These are phyloP conservation scores for Laticauda colubrina DNA, from an alignment of 2,113 vertebrate genomes.

Conservation along the genomic window DNA sequence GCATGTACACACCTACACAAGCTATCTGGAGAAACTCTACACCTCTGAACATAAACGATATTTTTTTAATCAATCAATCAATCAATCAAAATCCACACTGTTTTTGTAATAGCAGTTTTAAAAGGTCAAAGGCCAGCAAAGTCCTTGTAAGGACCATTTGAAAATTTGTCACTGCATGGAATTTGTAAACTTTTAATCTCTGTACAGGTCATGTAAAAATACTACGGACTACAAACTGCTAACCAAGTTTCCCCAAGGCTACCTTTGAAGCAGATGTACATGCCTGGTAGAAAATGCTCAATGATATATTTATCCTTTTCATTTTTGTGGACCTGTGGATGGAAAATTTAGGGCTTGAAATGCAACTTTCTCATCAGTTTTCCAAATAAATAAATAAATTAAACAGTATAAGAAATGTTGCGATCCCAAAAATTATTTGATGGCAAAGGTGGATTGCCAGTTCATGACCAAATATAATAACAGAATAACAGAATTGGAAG, in stretches of 20 bases:
- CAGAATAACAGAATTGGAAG: neutral
- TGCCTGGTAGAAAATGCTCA: neutral
- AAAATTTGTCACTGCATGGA: neutral
- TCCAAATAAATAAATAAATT: neutral
- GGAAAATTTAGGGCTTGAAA: neutral
- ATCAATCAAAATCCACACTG: neutral
- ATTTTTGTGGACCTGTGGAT: neutral
- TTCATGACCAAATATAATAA: neutral
- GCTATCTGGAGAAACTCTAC: neutral
- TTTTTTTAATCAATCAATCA: neutral
- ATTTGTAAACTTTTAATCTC: neutral
- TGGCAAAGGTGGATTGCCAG: neutral
- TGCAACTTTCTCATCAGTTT: neutral
- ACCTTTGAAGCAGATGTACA: neutral
- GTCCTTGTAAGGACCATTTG: neutral
- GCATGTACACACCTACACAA: neutral
- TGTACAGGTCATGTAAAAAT: neutral
- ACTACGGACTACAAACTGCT: neutral
- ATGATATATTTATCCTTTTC: neutral
- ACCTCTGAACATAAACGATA: neutral
- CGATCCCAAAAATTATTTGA: neutral
- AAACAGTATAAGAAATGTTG: neutral
- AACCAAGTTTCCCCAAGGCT: neutral
- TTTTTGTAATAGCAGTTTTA: neutral
- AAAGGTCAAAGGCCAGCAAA: neutral